Evolutionary conservation across 1,140 invertebrate species (phyloP), one percentile per base, ranked within the genome.

Genomic region (Heliconius eleuchia): DNA sequence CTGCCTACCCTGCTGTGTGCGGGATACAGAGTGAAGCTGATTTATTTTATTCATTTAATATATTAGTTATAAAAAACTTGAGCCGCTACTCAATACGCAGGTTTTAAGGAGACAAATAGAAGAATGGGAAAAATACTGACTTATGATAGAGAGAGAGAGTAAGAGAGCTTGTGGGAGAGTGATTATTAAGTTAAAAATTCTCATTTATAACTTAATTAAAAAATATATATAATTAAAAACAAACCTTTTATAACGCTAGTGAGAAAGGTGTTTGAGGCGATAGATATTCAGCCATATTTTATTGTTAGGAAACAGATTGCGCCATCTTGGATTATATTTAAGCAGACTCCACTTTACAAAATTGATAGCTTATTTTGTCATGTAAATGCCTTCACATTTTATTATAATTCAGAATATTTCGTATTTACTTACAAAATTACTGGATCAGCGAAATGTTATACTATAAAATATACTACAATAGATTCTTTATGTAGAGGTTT

Each of bases 301-400:
- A 82, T 84, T 81, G 78, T 80, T 76, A 78, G 73, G 78, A 74
- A 84, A 82, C 82, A 84, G 78, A 82, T 82, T 84, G 82, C 80
- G 80, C 73, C 71, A 71, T 76, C 78, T 73, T 52, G 77, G 78
- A 74, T 77, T 77, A 76, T 81, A 81, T 84, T 79, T 82, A 84
- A 80, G 79, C 74, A 83, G 57, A 76, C 71, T 77, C 76, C 80
- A 76, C 73, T 74, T 84, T 78, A 73, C 50, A 70, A 71, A 84
- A 80, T 84, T 80, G 80, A 84, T 84, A 84, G 82, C 82, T 84
- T 82, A 84, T 84, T 84, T 78, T 74, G 78, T 76, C 74, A 79
- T 81, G 77, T 50, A 79, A 82, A 77, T 76, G 52, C 30, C n/a
- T 55, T 71, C 19, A 27, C 50, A 23, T 71, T 77, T 71, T 52